Conservation (phyloP, 2,797 vertebrate species). For the Coluber constrictor region DNA sequence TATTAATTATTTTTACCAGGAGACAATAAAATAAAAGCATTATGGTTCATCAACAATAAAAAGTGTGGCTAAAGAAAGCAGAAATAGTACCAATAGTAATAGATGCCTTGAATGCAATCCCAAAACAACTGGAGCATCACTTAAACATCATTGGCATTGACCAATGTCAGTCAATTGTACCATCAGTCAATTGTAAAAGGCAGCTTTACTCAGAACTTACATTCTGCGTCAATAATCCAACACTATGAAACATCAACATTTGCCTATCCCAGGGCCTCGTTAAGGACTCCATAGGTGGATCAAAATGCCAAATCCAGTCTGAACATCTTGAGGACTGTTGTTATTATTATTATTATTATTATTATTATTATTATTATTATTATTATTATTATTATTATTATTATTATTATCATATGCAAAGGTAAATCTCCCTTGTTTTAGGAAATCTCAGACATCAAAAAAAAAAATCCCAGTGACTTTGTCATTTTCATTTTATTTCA, state of each 20-base stretch:
- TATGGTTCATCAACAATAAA: neutral
- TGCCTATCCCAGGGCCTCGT: neutral
- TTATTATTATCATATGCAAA: neutral
- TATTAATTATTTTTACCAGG: neutral
- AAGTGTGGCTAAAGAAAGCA: neutral
- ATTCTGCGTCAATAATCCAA: neutral
- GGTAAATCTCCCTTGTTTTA: neutral
- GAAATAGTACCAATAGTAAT: too few species aligned
- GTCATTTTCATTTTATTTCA: too few species aligned
- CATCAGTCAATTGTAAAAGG: neutral
- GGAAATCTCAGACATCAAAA: neutral
- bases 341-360: neutral
- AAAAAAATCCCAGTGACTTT: constrained; percentile 21
- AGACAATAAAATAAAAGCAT: neutral
- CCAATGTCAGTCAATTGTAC: neutral
- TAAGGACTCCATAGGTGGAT: neutral
- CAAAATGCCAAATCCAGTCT: neutral
- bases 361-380: neutral
- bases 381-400: neutral
- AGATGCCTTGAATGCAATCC: too few species aligned
- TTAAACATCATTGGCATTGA: neutral
- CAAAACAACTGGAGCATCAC: neutral
- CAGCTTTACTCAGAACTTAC: neutral
- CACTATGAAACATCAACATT: neutral
- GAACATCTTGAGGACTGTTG: neutral